phyloP scores from a whole-genome alignment of 2,888 invertebrate species.

The Agriopis marginaria region DNA sequence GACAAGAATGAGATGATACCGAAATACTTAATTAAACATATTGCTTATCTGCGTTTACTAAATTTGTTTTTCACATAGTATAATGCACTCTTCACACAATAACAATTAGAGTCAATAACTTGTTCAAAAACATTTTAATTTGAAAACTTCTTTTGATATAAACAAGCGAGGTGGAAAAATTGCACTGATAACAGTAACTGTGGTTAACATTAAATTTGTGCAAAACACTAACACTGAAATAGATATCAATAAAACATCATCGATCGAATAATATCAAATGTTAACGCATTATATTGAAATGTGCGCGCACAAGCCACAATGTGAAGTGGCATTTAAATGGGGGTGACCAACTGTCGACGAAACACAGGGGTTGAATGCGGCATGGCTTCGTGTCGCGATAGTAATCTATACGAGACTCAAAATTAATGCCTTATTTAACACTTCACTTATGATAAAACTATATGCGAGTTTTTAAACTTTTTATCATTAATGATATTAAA shows the following conservation, averaged over 20 bases:
- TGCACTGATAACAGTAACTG: no score
- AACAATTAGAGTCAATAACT: constrained; percentile 19
- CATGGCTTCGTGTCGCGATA: constrained; percentile 81
- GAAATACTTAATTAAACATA: constrained; percentile 57
- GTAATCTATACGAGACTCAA: constrained; percentile 80
- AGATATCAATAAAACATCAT: constrained; percentile 48
- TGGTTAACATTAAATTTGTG: background rate
- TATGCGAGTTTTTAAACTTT: constrained; percentile 35
- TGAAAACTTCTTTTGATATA: constrained; percentile 5
- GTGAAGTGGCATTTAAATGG: constrained; percentile 83
- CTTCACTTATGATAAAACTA: constrained; percentile 61
- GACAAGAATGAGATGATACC: constrained; percentile 70
- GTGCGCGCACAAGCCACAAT: constrained; percentile 84
- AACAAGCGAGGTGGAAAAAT: constrained; percentile 6
- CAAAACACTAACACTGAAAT: constrained; percentile 13
- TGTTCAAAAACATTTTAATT: background rate
- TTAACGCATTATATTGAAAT: constrained; percentile 72
- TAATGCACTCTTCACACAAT: constrained; percentile 15
- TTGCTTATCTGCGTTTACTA: constrained; percentile 35
- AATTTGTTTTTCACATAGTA: constrained; percentile 30
- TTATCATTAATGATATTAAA: background rate
- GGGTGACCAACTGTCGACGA: constrained; percentile 86
- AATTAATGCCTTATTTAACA: constrained; percentile 81
- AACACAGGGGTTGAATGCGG: constrained; percentile 77
- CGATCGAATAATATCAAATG: constrained; percentile 68